phyloP scores from a whole-genome alignment of 64 coral and sea anemone genomes.

The Montipora foliosa region DNA sequence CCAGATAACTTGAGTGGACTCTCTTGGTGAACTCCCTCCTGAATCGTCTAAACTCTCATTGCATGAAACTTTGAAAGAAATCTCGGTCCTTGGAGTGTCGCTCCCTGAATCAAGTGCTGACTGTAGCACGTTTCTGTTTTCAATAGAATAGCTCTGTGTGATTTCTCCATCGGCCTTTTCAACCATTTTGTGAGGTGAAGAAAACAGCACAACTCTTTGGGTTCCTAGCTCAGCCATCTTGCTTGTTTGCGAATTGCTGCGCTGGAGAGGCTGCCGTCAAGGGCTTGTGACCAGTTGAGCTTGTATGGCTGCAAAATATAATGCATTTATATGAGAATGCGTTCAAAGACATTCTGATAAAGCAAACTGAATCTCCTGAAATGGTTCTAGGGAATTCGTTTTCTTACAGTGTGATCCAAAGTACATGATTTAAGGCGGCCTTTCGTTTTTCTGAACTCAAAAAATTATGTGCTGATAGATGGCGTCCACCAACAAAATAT shows the following conservation, averaged over 20 bases:
- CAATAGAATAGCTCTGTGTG: neutral
- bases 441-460: too few species aligned
- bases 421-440: too few species aligned
- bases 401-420: neutral
- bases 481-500: too few species aligned
- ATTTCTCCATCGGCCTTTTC: neutral
- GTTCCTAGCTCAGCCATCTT: slow-evolving; percentile 1
- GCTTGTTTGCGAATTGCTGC: neutral
- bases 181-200: neutral
- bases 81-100: neutral
- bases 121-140: neutral
- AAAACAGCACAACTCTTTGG: neutral
- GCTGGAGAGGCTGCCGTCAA: neutral
- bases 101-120: neutral
- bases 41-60: neutral
- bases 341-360: too few species aligned
- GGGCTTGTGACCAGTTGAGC: too few species aligned
- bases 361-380: too few species aligned
- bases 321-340: too few species aligned
- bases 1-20: neutral
- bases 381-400: neutral
- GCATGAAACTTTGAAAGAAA: neutral
- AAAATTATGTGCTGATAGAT: too few species aligned
- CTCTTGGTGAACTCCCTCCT: neutral
- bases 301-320: too few species aligned